Percentiles rank a stretch among this genome's conserved stretches.
phyloP scores from a whole-genome alignment of 2,888 invertebrate genomes.

The Belgica antarctica region DNA sequence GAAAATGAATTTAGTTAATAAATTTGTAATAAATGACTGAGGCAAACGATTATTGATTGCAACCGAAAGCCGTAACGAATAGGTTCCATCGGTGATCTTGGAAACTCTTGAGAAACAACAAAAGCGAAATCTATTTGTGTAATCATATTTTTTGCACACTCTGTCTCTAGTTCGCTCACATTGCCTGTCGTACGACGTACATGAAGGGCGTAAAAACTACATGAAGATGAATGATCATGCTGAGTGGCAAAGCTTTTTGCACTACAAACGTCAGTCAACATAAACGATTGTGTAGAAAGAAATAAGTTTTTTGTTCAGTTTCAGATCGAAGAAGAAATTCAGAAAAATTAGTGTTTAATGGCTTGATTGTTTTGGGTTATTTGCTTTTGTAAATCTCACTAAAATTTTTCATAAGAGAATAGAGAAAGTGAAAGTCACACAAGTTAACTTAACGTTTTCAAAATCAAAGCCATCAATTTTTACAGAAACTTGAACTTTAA shows the following conservation, averaged over 20 bases:
- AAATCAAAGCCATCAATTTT: too few relatives aligned
- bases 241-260: conserved; percentile 2
- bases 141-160: neutral
- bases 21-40: conserved; percentile 42
- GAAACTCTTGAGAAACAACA: neutral
- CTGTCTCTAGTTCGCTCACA: neutral
- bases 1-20: conserved; percentile 43
- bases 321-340: neutral
- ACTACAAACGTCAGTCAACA: neutral
- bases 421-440: too few relatives aligned
- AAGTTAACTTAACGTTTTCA: too few relatives aligned
- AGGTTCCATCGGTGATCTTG: neutral
- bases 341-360: neutral
- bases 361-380: too few relatives aligned
- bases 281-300: neutral
- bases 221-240: conserved; percentile 27
- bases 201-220: conserved; percentile 5
- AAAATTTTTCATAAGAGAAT: too few relatives aligned
- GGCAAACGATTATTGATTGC: conserved; percentile 35
- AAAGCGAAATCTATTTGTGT: conserved; percentile 8
- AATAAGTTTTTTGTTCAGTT: neutral
- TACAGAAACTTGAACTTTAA: too few relatives aligned
- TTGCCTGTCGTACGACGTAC: neutral
- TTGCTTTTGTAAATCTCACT: too few relatives aligned
- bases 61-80: conserved; percentile 34